Evolutionary conservation across 2,797 vertebrate genomes (phyloP).

Genomic region (Myripristis murdjan): DNA sequence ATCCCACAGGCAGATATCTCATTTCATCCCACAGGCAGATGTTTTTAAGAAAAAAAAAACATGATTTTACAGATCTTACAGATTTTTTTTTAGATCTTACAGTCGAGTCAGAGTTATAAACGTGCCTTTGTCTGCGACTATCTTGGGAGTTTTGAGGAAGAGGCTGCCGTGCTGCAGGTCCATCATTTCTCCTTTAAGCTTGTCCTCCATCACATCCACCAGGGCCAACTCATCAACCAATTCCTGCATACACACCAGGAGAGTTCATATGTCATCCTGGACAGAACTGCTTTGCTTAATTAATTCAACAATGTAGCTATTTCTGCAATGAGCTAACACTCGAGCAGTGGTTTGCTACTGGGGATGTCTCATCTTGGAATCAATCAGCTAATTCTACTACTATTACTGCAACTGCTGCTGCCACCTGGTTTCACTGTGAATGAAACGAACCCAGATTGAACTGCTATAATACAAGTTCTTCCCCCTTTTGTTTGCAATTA

Average conservation of each 20-base stretch:
- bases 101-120: too few species aligned
- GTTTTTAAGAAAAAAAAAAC: too few species aligned
- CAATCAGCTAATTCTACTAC: neutral
- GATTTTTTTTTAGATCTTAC: too few species aligned
- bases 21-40: too few species aligned
- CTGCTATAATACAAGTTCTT: neutral
- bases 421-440: neutral
- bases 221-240: slow-evolving; percentile 94
- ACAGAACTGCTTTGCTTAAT: neutral
- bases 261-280: neutral
- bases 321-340: neutral
- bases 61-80: too few species aligned
- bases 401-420: neutral
- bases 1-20: too few species aligned
- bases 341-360: neutral
- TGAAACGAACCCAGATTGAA: neutral
- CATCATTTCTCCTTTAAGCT: slow-evolving; percentile 97
- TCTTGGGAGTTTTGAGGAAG: slow-evolving; percentile 95
- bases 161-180: slow-evolving; percentile 96
- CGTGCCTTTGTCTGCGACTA: slow-evolving; percentile 95
- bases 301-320: neutral
- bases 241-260: slow-evolving; percentile 82
- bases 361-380: too few species aligned
- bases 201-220: slow-evolving; percentile 96
- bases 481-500: slow-evolving; percentile 13